Percentiles rank a stretch among this genome's conserved stretches.
Evolutionary conservation across 2,888 invertebrate genomes (phyloP).

Genomic region (Blastobasis adustella): DNA sequence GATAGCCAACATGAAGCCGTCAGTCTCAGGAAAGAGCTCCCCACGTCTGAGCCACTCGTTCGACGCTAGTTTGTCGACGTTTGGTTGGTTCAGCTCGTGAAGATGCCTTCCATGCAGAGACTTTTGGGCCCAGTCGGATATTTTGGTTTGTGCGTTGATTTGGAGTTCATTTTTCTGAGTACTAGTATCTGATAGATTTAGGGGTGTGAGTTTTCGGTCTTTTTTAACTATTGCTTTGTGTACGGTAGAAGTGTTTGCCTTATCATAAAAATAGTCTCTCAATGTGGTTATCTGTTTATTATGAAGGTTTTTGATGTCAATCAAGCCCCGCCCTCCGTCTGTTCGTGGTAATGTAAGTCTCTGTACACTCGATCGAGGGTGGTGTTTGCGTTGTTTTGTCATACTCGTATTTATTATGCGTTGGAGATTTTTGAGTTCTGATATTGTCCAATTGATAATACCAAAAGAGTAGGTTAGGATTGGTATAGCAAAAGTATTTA

Average conservation of each 20-base stretch:
- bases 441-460: slow-evolving; percentile 1
- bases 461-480: slow-evolving; percentile 4
- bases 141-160: neutral
- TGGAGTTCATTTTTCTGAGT: neutral
- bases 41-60: slow-evolving; percentile 10
- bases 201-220: neutral
- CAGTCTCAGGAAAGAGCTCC: slow-evolving; percentile 5
- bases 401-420: slow-evolving; percentile 4
- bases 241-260: neutral
- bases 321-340: neutral
- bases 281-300: slow-evolving; percentile 3
- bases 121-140: slow-evolving; percentile 2
- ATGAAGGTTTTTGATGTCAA: slow-evolving; percentile 6
- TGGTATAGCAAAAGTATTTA: neutral
- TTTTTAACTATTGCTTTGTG: neutral
- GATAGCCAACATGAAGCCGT: slow-evolving; percentile 9
- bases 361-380: slow-evolving; percentile 6
- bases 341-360: slow-evolving; percentile 4
- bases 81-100: slow-evolving; percentile 3
- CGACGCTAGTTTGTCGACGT: slow-evolving; percentile 12
- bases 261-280: slow-evolving; percentile 1
- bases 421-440: neutral
- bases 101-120: slow-evolving; percentile 7
- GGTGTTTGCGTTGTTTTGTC: neutral
- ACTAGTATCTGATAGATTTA: neutral